Evolutionary conservation across 2,888 invertebrate species (phyloP).

Genomic region (Tuta absoluta): DNA sequence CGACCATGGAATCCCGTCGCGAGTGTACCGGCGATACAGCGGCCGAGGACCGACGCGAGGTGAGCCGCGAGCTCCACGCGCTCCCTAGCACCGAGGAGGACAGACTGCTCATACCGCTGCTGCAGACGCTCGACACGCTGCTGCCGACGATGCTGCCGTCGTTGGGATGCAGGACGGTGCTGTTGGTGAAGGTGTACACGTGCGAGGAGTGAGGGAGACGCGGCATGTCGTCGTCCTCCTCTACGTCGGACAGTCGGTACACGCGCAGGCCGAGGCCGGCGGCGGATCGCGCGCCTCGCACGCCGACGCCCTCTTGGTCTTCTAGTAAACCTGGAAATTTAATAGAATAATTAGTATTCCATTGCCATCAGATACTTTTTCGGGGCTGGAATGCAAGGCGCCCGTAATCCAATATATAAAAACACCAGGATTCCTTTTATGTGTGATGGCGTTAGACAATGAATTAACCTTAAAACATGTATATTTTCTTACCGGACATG

Average conservation of each 20-base stretch:
- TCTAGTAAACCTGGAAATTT: constrained; percentile 84
- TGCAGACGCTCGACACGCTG: constrained; percentile 82
- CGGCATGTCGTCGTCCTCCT: constrained; percentile 89
- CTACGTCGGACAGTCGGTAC: constrained; percentile 84
- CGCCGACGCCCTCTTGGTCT: constrained; percentile 94
- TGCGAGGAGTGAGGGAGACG: constrained; percentile 89
- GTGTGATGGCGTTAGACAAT: too few relatives aligned
- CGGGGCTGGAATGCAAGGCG: too few relatives aligned
- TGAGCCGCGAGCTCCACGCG: constrained; percentile 84
- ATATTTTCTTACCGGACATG: constrained; percentile 86
- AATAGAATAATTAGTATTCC: background rate
- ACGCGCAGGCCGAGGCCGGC: constrained; percentile 87
- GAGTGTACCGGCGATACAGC: constrained; percentile 82
- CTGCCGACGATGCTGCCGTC: constrained; percentile 88
- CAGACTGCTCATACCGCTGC: constrained; percentile 81
- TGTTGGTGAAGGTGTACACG: constrained; percentile 90
- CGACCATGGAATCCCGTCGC: constrained; percentile 89
- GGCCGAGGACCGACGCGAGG: constrained; percentile 80
- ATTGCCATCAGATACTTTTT: too few relatives aligned
- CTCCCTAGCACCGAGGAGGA: constrained; percentile 73
- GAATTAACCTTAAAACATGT: too few relatives aligned
- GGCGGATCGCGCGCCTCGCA: constrained; percentile 88
- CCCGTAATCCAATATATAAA: too few relatives aligned
- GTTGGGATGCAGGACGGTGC: constrained; percentile 94
- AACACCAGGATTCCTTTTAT: too few relatives aligned